Percentiles rank a stretch among this genome's conserved stretches.
These are phyloP conservation scores for Calephelis nemesis DNA, from an alignment of 1,140 invertebrate genomes.

Conservation along the genomic window DNA sequence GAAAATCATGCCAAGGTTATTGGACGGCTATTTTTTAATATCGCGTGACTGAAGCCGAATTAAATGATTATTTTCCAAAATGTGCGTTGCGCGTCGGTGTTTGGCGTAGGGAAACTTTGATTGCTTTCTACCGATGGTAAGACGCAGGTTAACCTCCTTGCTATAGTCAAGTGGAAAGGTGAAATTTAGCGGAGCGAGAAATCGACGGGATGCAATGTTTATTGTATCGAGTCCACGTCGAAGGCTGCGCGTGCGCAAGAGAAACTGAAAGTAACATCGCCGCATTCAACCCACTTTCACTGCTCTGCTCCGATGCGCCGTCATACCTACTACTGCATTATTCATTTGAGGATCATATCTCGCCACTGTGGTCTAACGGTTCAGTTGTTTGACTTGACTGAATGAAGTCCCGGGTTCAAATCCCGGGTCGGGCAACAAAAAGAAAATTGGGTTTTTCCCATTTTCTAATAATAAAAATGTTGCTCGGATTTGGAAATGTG, in stretches of 20 bases:
- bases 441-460: no score
- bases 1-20: no score
- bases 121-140: constrained; percentile 54
- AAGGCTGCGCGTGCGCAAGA: constrained; percentile 69
- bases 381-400: no score
- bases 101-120: constrained; percentile 21
- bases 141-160: constrained; percentile 49
- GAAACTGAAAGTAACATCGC: constrained; percentile 76
- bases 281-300: constrained; percentile 76
- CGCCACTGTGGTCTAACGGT: neutral
- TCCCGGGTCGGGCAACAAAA: no score
- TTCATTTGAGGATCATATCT: neutral
- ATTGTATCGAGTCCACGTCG: constrained; percentile 71
- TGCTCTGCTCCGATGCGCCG: constrained; percentile 43
- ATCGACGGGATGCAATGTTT: constrained; percentile 76
- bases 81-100: neutral
- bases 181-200: constrained; percentile 77
- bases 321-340: constrained; percentile 12
- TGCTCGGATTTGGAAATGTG: no score
- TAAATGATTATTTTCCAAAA: neutral
- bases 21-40: neutral
- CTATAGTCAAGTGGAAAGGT: constrained; percentile 71
- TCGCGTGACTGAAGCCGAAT: neutral
- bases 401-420: no score
- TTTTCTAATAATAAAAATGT: no score